Conservation (phyloP, 2,113 vertebrate species). For the Tamias sibiricus region DNA sequence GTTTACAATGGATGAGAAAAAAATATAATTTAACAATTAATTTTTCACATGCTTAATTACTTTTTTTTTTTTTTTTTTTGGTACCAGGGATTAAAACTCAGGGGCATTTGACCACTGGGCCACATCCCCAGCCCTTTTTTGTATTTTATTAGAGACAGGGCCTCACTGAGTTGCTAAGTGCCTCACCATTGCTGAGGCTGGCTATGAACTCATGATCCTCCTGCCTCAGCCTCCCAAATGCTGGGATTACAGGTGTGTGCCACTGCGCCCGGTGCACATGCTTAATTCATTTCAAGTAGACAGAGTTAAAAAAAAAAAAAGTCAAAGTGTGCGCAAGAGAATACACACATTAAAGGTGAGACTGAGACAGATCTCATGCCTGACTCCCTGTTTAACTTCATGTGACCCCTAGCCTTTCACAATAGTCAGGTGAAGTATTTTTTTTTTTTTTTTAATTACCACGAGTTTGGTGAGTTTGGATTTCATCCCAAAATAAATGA, state of each 20-base stretch:
- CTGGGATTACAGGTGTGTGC: too few relatives aligned
- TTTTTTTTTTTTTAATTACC: not conserved
- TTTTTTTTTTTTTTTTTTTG: too few relatives aligned
- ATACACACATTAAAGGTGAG: not conserved
- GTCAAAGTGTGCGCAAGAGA: not conserved
- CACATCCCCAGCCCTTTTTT: too few relatives aligned
- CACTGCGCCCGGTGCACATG: too few relatives aligned
- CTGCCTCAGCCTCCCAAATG: too few relatives aligned
- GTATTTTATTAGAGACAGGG: too few relatives aligned
- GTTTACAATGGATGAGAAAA: not conserved
- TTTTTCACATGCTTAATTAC: not conserved
- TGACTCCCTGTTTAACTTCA: not conserved
- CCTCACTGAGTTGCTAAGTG: too few relatives aligned
- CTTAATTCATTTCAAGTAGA: not conserved
- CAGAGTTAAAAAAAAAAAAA: not conserved
- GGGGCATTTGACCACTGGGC: too few relatives aligned
- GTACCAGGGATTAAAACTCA: too few relatives aligned
- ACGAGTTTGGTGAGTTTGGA: not conserved
- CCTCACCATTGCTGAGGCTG: too few relatives aligned
- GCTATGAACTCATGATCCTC: too few relatives aligned
- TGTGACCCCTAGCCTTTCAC: not conserved
- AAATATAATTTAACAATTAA: not conserved
- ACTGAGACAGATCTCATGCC: not conserved
- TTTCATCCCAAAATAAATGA: not conserved
- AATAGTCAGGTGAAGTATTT: not conserved